Base-by-base conservation (phyloP, 1,140 invertebrate species). In the Pinna nobilis region DNA sequence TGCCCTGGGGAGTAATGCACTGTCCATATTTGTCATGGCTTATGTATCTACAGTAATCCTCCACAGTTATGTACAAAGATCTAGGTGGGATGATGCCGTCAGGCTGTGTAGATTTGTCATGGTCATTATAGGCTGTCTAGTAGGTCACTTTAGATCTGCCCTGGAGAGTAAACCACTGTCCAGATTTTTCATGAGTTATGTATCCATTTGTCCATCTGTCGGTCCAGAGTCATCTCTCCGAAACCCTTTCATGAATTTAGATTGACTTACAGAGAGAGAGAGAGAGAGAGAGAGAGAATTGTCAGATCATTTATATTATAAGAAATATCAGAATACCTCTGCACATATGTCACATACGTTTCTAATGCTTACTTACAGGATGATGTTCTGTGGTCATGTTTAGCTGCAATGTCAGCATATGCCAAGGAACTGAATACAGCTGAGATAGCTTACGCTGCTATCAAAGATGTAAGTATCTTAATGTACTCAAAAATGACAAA, bases 371-470 rank as follows among this genome's bases (percentile, higher is more conserved):
- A 32, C 35, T 15, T 33, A 2, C 71, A 92, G 92, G 94, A 96
- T 82, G 93, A 95, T 77, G 93, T 92, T 39, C 87, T 98, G 20
- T 98, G 97, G 97, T 94, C 96, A 1, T 95, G 94, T 81, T 90
- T 98, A 74, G 97, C 96, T 3, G 95, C 94, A 0, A 91, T 97
- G 87, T 93, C 96, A 15, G 94, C 94, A 57, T 93, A 94, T 77
- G 92, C 92, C 51, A 94, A 93, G 84, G 92, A 96, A 79, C 88
- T 98, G 28, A 91, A 93, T 47, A 93, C 95, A 33, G 96, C 96
- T 1, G 96, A 98, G 91, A 94, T 97, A 85, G 95, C 96, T 11
- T 99, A 97, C 90, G 94, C 96, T n/a, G 93, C 95, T 28, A 95
- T 98, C 66, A 92, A 93, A 74, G 94, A 96, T 84, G 91, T 92